Evolutionary conservation across 2,113 vertebrate genomes (phyloP).

Genomic region (Ranitomeya imitator): DNA sequence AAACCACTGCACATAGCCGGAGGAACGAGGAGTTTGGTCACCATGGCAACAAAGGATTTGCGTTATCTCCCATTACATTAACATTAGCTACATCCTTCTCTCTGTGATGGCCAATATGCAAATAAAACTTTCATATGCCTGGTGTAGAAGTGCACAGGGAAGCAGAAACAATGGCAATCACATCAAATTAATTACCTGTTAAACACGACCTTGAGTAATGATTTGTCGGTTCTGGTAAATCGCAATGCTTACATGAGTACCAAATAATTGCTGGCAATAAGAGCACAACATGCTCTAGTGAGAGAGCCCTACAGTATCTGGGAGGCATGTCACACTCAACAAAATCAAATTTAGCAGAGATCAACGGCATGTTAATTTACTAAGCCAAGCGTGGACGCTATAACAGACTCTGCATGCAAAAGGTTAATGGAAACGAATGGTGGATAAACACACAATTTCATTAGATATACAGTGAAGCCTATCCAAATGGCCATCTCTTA

Average conservation of each 20-base stretch:
- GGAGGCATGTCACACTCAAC: too few species aligned
- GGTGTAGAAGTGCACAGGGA: background rate
- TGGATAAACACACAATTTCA: too few species aligned
- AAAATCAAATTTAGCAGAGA: background rate
- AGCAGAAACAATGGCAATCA: background rate
- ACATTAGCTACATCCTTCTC: background rate
- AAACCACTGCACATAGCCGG: background rate
- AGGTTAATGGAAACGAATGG: too few species aligned
- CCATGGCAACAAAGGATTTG: conserved; percentile 12
- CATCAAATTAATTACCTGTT: conserved; percentile 3
- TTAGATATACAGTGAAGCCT: too few species aligned
- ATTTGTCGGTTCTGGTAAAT: background rate
- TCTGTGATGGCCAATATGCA: background rate
- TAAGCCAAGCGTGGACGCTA: background rate
- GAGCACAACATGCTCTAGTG: too few species aligned
- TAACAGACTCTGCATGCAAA: background rate
- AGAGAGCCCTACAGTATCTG: too few species aligned
- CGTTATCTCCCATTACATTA: background rate
- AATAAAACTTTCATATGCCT: background rate
- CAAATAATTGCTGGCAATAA: background rate
- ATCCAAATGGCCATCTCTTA: too few species aligned
- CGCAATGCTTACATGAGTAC: background rate
- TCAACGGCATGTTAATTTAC: background rate
- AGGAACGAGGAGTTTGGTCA: background rate
- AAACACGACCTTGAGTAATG: background rate